Base-by-base conservation (phyloP, 2,888 invertebrate genomes). In the Pediacus dermestoides region DNA sequence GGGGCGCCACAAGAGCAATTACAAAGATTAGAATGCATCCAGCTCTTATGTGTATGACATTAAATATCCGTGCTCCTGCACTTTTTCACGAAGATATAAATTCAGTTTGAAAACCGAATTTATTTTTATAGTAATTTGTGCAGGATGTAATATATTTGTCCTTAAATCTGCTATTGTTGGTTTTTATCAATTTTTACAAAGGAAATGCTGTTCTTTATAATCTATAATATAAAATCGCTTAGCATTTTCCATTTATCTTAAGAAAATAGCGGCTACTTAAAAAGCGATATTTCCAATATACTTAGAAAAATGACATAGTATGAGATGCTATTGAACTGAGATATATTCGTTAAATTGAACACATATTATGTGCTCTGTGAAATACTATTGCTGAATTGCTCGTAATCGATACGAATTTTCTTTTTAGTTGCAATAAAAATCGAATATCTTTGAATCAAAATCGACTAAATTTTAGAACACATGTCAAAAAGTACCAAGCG, bases 1-100 rank as follows among this genome's bases (percentile, higher is more conserved):
- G 39, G 44, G 46, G 48, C 43, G 52, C 42, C 51, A 44, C 42
- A 44, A 39, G 45, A 36, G 46, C 48, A 53, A 53, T 53, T 50
- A 48, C 43, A 40, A 44, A 52, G 50, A 53, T 53, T 53, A 52
- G 42, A 47, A 41, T 39, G 41, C 35, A 33, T 30, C 35, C 34
- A 30, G 36, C 33, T 22, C 36, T 36, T 36, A 41, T 37, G 38
- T 18, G 18, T 13, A 27, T 16, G 23, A 9, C 23, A 26, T 33
- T 38, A 3, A 35, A 32, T n/a, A n/a, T n/a, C n/a, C n/a, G n/a
- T n/a, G n/a, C n/a, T n/a, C n/a, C n/a, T n/a, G n/a, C n/a, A n/a
- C n/a, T n/a, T n/a, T n/a, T n/a, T n/a, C n/a, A n/a, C n/a, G n/a
- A n/a, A n/a, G n/a, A n/a, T n/a, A n/a, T n/a, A n/a, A n/a, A n/a